Evolutionary conservation across 2,888 invertebrate genomes (phyloP), one percentile per base, ranked within the genome.

Genomic region (Ceramica pisi): DNA sequence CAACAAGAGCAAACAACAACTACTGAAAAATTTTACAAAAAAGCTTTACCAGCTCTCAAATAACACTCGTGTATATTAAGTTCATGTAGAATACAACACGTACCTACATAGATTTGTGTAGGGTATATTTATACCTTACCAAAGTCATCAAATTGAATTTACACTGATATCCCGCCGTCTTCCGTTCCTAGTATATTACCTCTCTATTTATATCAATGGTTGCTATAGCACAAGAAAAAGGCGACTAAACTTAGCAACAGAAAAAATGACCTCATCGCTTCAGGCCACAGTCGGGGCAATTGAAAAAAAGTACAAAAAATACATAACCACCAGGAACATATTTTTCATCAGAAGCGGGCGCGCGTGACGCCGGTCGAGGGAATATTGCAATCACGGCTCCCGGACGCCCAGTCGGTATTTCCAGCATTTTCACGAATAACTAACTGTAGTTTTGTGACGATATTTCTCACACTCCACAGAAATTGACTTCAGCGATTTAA

Each of bases 311-410:
- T 41, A 75, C 59, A 64, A 82, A 78, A 75, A 75, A 71, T 69
- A 85, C 77, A 85, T 82, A 83, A 76, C 75, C 71, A 76, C 75
- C 71, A 82, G 75, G 86, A 89, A 89, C 87, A 89, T 90, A 90
- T 91, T 91, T 91, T 91, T 92, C 92, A 92, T 91, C 90, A 91
- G 81, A 80, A 83, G 81, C 75, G 83, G 86, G 84, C 64, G 86
- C 86, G 87, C 87, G 88, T 88, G 89, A 83, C 82, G 78, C 77
- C 81, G 85, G 85, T 85, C 84, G 86, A 75, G 73, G 72, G 87
- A 88, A 87, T 87, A 89, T 91, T 90, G 92, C 91, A 92, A 93
- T 92, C 92, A 90, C 87, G 81, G 81, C 69, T 64, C 74, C 67
- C 67, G 70, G 76, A 71, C 83, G 85, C 81, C 69, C 62, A 38